Base-by-base conservation (phyloP, 2,797 vertebrate species). In the Gymnopithys bicolor region DNA sequence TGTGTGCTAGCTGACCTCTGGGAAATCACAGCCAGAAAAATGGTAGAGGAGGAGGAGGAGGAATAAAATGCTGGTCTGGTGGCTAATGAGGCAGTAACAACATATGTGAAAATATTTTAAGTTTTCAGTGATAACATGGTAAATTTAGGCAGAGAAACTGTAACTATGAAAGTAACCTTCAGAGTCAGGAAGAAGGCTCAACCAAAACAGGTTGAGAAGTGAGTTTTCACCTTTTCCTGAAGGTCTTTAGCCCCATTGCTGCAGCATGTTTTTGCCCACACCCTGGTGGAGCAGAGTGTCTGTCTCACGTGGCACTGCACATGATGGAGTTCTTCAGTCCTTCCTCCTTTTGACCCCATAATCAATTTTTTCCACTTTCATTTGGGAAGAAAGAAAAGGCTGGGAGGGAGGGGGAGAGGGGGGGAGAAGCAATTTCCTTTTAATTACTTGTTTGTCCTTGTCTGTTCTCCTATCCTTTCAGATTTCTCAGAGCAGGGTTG, bases 401-500 rank as follows among this genome's bases (percentile, higher is more conserved):
- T 69, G 37, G 37, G 37, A 11, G 37, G 37, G 39, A 33, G 71
- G 43, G 32, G 11, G 21, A 89, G 76, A 89, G 33, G 39, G 56
- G 82, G 78, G 46, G 86, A 89, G 76, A 89, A 75, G 74, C 59
- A 66, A 80, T 90, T 95, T 89, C 89, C 37, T 91, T 90, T 94
- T 79, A 85, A 75, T 94, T 94, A 58, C 83, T 84, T 91, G 68
- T 68, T 95, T 95, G 91, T 94, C 89, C 87, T 87, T 95, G 93
- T 93, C 91, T 86, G 12, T 74, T 91, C 80, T 89, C 52, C 70
- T 60, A 66, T 78, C 91, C 58, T 92, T 93, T 95, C 93, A 91
- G 75, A 52, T 79, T 90, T 81, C 73, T 94, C 80, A 2, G 81
- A 70, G 62, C 17, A 55, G 70, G 55, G 82, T 63, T 95, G 84